A percentile compares a stretch with the other conserved stretches of the same genome.
Evolutionary conservation across 2,113 vertebrate species (phyloP).

Genomic region (Stigmatopora nigra): DNA sequence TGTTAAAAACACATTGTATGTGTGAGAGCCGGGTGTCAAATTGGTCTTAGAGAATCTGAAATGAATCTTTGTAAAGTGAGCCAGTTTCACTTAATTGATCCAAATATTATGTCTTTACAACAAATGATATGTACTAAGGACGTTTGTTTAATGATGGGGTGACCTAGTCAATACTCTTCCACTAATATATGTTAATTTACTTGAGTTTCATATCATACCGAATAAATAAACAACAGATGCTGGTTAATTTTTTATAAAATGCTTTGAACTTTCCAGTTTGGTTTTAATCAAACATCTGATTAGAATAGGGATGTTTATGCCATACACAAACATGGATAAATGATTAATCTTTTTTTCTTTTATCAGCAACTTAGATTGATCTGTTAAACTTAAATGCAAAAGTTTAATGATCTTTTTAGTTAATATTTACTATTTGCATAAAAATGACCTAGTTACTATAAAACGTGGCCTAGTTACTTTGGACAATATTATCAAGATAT

Average conservation of each 20-base stretch:
- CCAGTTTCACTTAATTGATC: background rate
- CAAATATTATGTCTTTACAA: background rate
- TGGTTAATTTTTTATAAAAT: conserved; percentile 50
- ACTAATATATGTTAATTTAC: background rate
- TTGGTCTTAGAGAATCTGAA: too few relatives aligned
- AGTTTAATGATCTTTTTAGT: conserved; percentile 1
- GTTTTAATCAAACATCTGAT: conserved; percentile 2
- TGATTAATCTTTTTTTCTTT: background rate
- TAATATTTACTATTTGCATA: background rate
- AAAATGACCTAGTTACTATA: too few relatives aligned
- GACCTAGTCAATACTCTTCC: background rate
- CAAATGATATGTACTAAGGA: background rate
- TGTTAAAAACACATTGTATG: too few relatives aligned
- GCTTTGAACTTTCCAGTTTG: conserved; percentile 12
- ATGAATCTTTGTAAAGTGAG: too few relatives aligned
- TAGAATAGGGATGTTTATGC: background rate
- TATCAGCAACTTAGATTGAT: background rate
- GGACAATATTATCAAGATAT: background rate
- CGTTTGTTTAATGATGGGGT: background rate
- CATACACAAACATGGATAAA: background rate
- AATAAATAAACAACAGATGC: conserved; percentile 36
- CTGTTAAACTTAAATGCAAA: background rate
- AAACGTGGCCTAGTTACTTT: background rate
- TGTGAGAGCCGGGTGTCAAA: too few relatives aligned
- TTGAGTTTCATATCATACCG: background rate